These are phyloP conservation scores for Dione juno DNA, from an alignment of 2,888 invertebrate genomes.

Conservation along the genomic window DNA sequence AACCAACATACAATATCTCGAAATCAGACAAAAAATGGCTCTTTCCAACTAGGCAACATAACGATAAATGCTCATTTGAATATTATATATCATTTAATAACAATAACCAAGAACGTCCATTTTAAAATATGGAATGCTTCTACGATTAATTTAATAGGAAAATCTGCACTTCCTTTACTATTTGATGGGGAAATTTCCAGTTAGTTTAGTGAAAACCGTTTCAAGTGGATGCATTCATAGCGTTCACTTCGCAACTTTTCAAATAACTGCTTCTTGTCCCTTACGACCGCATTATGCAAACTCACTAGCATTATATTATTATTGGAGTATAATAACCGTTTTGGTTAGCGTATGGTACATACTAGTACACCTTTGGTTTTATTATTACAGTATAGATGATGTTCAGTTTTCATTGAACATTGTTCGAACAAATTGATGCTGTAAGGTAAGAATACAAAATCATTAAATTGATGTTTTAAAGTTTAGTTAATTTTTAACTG, in stretches of 20 bases:
- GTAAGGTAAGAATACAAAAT: no score
- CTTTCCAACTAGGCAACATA: no score
- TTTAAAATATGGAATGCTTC: no score
- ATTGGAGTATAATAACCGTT: slow-evolving; percentile 55
- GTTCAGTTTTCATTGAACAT: no score
- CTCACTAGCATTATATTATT: slow-evolving; percentile 66
- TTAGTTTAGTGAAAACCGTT: slow-evolving; percentile 37
- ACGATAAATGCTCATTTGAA: no score
- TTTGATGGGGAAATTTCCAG: slow-evolving; percentile 30
- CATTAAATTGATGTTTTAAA: no score
- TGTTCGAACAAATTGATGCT: no score
- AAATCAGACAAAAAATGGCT: no score
- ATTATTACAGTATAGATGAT: no score
- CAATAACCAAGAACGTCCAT: background rate
- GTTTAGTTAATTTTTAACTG: no score
- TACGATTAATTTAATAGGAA: background rate
- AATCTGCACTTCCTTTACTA: background rate
- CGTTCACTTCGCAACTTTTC: slow-evolving; percentile 72
- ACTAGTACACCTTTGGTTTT: slow-evolving; percentile 9
- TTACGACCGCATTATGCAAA: slow-evolving; percentile 70
- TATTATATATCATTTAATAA: no score
- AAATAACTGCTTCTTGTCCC: slow-evolving; percentile 63
- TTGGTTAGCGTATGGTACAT: slow-evolving; percentile 36
- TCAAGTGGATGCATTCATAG: slow-evolving; percentile 44
- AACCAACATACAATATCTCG: no score